Evolutionary conservation across 2,113 vertebrate genomes (phyloP).

Genomic region (Gallinago media): DNA sequence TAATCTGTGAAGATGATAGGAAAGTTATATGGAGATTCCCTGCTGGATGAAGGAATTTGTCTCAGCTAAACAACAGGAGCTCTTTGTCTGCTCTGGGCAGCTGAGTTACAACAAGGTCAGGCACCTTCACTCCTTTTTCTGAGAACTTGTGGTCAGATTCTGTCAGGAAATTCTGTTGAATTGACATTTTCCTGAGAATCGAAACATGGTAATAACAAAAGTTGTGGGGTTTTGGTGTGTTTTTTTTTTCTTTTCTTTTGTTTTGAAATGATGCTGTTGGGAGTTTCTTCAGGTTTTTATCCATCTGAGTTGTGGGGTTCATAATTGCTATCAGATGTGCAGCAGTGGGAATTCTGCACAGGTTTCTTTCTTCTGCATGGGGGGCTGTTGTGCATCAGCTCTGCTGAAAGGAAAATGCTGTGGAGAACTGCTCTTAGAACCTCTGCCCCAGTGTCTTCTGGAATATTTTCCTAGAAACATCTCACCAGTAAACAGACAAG

Average conservation of each 20-base stretch:
- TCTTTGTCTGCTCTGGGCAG: constrained; percentile 37
- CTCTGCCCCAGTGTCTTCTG: background rate
- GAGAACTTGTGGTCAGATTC: background rate
- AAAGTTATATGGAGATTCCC: constrained; percentile 23
- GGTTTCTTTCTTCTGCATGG: background rate
- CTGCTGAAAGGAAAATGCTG: background rate
- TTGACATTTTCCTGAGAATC: background rate
- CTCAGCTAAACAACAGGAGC: constrained; percentile 29
- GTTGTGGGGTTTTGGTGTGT: background rate
- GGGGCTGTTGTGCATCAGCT: background rate
- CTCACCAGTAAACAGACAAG: background rate
- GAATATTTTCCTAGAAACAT: background rate
- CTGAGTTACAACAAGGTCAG: constrained; percentile 4
- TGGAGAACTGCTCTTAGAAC: background rate
- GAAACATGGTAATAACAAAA: background rate
- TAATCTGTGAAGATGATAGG: constrained; percentile 22
- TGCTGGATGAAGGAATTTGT: constrained; percentile 22
- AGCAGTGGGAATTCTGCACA: background rate
- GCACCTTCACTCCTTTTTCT: constrained; percentile 18
- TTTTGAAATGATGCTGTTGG: background rate
- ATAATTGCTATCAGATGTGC: background rate
- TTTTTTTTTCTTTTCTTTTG: background rate
- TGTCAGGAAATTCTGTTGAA: background rate
- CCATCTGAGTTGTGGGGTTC: background rate
- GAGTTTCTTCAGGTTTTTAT: background rate